Percentiles rank a stretch among this genome's conserved stretches.
Conservation (phyloP, 1,140 invertebrate species). For the Anadara kagoshimensis region DNA sequence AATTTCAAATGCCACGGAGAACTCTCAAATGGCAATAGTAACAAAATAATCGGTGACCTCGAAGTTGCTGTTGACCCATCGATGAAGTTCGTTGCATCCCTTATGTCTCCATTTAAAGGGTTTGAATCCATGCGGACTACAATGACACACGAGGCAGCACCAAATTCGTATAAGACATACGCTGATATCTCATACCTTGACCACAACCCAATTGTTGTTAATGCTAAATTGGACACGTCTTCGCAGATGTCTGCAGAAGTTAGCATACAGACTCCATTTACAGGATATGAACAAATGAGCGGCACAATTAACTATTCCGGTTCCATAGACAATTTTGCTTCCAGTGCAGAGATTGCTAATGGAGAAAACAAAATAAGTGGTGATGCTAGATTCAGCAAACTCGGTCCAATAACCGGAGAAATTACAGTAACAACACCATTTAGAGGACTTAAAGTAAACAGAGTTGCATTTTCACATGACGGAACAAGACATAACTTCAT, state of each 20-base stretch:
- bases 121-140: conserved; percentile 2
- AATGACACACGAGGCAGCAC: neutral
- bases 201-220: too few species aligned
- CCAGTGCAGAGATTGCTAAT: conserved; percentile 7
- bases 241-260: conserved; percentile 14
- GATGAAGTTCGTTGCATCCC: too few species aligned
- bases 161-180: neutral
- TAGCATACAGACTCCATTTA: conserved; percentile 40
- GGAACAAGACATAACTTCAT: conserved; percentile 34
- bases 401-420: conserved; percentile 5
- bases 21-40: conserved; percentile 5
- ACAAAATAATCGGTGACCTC: neutral
- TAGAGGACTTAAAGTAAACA: neutral
- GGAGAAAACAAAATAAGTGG: conserved; percentile 2
- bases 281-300: conserved; percentile 28
- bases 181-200: conserved; percentile 9
- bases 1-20: conserved; percentile 26
- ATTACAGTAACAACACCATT: conserved; percentile 17
- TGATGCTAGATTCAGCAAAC: conserved; percentile 5
- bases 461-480: conserved; percentile 19
- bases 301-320: conserved; percentile 23
- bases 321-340: conserved; percentile 8
- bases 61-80: too few species aligned
- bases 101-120: too few species aligned
- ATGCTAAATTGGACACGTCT: conserved; percentile 7